phyloP scores from a whole-genome alignment of 2,888 invertebrate species.

The Syrphus vitripennis region DNA sequence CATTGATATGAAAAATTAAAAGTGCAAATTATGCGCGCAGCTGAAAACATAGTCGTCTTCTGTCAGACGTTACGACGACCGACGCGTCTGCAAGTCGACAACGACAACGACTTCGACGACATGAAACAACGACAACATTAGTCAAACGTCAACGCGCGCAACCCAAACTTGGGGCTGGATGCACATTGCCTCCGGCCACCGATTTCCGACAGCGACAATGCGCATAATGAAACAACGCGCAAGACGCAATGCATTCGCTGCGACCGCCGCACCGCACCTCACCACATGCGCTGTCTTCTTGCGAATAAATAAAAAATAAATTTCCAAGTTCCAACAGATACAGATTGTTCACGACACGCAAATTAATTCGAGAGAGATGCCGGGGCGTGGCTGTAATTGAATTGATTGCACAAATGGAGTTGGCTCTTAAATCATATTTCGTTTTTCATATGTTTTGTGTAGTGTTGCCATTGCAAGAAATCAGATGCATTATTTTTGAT shows the following conservation, averaged over 20 bases:
- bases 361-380: slow-evolving; percentile 65
- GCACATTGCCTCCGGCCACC: slow-evolving; percentile 68
- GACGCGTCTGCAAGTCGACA: slow-evolving; percentile 14
- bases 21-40: slow-evolving; percentile 27
- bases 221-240: slow-evolving; percentile 45
- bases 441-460: slow-evolving; percentile 23
- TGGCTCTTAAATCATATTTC: slow-evolving; percentile 58
- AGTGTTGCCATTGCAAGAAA: neutral
- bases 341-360: slow-evolving; percentile 60
- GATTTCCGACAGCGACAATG: slow-evolving; percentile 68
- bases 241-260: neutral
- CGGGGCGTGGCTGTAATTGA: slow-evolving; percentile 67
- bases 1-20: slow-evolving; percentile 58
- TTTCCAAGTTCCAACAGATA: slow-evolving; percentile 40
- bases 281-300: slow-evolving; percentile 14
- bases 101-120: slow-evolving; percentile 20
- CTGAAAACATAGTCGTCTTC: neutral
- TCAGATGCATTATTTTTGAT: neutral
- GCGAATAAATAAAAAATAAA: slow-evolving; percentile 8
- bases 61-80: slow-evolving; percentile 11
- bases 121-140: slow-evolving; percentile 54
- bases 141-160: slow-evolving; percentile 58
- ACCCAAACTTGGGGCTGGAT: slow-evolving; percentile 64
- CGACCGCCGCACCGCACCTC: neutral
- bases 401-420: slow-evolving; percentile 70